Conservation (phyloP, 2,888 invertebrate genomes). For the Stratiomys singularior region DNA sequence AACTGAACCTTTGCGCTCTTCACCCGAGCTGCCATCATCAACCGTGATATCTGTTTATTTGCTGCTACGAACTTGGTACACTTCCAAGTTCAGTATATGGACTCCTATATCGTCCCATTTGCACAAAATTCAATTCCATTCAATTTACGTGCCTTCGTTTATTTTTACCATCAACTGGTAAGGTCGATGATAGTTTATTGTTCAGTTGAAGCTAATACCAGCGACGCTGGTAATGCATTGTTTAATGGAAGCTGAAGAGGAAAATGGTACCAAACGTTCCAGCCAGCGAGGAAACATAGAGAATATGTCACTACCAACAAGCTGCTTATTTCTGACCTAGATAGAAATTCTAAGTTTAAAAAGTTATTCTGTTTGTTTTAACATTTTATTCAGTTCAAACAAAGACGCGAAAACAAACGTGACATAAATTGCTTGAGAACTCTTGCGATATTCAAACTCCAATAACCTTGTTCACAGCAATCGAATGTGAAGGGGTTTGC, state of each 20-base stretch:
- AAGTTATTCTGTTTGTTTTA: background rate
- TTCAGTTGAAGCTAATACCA: background rate
- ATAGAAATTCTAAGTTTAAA: background rate
- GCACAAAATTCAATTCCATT: conserved; percentile 21
- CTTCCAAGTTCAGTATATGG: background rate
- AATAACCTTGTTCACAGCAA: too few relatives aligned
- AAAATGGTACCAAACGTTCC: background rate
- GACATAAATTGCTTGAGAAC: background rate
- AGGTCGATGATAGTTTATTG: background rate
- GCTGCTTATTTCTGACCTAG: background rate
- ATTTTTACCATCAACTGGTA: conserved; percentile 15
- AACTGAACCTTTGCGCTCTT: too few relatives aligned
- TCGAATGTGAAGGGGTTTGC: too few relatives aligned
- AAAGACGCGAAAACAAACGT: background rate
- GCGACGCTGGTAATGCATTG: background rate
- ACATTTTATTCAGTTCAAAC: background rate
- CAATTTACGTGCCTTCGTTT: background rate
- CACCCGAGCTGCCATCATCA: background rate
- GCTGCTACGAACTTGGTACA: background rate
- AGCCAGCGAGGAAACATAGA: background rate
- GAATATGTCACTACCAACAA: background rate
- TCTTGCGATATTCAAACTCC: too few relatives aligned
- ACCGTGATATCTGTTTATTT: background rate
- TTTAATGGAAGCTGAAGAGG: background rate
- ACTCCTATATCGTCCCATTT: background rate